Evolutionary conservation across 2,888 invertebrate genomes (phyloP), one percentile per base, ranked within the genome.

Genomic region (Agrochola lychnidis): DNA sequence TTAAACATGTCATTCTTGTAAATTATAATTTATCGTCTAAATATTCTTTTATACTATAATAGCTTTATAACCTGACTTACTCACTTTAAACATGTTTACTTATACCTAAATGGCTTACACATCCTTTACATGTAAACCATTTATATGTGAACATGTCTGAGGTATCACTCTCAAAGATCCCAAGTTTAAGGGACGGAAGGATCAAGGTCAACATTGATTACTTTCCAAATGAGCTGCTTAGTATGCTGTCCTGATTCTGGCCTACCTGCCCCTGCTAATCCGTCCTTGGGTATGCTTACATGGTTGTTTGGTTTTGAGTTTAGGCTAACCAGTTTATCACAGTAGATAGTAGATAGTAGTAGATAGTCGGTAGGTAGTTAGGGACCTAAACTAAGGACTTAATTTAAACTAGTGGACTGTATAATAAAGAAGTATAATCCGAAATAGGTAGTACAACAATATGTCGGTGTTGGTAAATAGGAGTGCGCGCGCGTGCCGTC

Each of bases 191-290:
- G 68, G 45, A 30, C 19, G 42, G 14, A 66, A 16, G 45, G 71
- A 73, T 82, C 73, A 84, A 22, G 79, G 76, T 16, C 19, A 56
- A 40, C 61, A 67, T 42, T 74, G 72, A 76, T 79, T 63, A 76
- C 45, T 63, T 72, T 64, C 48, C 16, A 71, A 73, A 79, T 72
- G 66, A 81, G 14, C 59, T 64, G 75, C 42, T 78, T 81, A 59
- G 62, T 84, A 83, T 81, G 78, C 78, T 53, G 30, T 19, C 53
- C 70, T 40, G 59, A 36, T 7, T 57, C 10, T 10, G 53, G 4
- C 16, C 6, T 72, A 77, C 70, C 56, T 79, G 63, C 12, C 30
- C 22, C 40, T 53, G 45, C 6, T 79, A 74, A 85, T 76, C 79
- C 45, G 25, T 22, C 53, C 63, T 51, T 64, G 19, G 36, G n/a